Evolutionary conservation across 2,888 invertebrate genomes (phyloP), one percentile per base, ranked within the genome.

Genomic region (Sialis fuliginosa): DNA sequence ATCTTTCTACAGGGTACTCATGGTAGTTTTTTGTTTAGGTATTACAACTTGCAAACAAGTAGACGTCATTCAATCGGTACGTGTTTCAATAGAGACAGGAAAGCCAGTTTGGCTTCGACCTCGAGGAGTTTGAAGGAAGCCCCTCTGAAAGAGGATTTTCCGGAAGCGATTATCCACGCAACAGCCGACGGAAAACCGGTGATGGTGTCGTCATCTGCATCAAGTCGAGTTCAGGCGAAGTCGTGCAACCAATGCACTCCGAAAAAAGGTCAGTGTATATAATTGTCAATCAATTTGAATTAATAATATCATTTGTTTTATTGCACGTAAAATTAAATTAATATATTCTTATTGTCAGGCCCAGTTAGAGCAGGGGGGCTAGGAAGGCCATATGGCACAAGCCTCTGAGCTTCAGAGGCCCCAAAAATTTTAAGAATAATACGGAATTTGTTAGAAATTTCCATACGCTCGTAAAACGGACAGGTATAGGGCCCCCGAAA

Each of bases 31-130:
- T 22, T 22, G 22, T 22, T 22, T 22, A 22, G 8, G 37, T 37
- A 37, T 8, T 39, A 48, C 10, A 49, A 49, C 32, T 63, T 72
- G 44, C 22, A 22, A 22, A 22, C 22, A 22, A 22, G 22, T 22
- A 59, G 72, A 35, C 67, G 82, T 51, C 81, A 81, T 57, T 81
- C 81, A 0, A 78, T 81, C 12, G 77, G 81, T 6, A 77, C 78
- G 1, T 79, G 79, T 56, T 60, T 76, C 44, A 71, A 70, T 2
- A 72, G 61, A 33, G 60, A 62, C 46, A 52, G 62, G 32, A 69
- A 57, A 1, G 51, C 54, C 10, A 63, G 61, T 49, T 55, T 58
- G 5, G 57, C 60, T 1, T 44, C 39, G 10, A 44, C 44, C 13
- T 32, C 44, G 3, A 13, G 32, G 7, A 33, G 39, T 7, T 30